phyloP scores from a whole-genome alignment of 1,140 invertebrate genomes.

The Drosophila burlai region DNA sequence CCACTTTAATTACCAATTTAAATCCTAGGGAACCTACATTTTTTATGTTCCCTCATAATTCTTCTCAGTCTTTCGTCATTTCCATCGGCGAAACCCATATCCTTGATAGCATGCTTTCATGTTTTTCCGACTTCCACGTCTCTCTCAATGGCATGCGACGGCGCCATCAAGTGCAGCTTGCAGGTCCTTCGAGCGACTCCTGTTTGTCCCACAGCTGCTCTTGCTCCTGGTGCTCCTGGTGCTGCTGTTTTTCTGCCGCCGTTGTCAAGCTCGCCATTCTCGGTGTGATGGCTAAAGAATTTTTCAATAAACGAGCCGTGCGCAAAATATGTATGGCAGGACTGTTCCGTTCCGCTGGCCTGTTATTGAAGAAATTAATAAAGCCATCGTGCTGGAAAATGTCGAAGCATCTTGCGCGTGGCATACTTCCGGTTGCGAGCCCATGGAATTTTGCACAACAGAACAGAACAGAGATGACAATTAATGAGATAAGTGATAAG shows the following conservation, averaged over 20 bases:
- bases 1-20: background rate
- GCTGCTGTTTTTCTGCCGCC: slow-evolving; percentile 22
- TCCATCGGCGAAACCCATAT: background rate
- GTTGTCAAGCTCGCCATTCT: slow-evolving; percentile 38
- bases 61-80: background rate
- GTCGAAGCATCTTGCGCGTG: slow-evolving; percentile 43
- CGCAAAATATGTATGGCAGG: slow-evolving; percentile 45
- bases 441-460: slow-evolving; percentile 26
- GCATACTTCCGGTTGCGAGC: slow-evolving; percentile 15
- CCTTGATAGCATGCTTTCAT: slow-evolving; percentile 38
- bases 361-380: slow-evolving; percentile 68
- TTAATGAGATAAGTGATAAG: slow-evolving; percentile 27
- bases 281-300: slow-evolving; percentile 50
- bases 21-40: background rate
- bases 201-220: slow-evolving; percentile 10
- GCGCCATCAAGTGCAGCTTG: slow-evolving; percentile 36
- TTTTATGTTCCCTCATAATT: slow-evolving; percentile 17
- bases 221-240: background rate
- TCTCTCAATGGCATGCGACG: slow-evolving; percentile 30
- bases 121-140: slow-evolving; percentile 29
- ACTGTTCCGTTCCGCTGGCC: slow-evolving; percentile 17
- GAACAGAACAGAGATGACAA: slow-evolving; percentile 18
- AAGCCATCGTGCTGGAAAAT: slow-evolving; percentile 34
- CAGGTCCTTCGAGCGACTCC: slow-evolving; percentile 26
- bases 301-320: slow-evolving; percentile 59